Base-by-base conservation (phyloP, 2,113 vertebrate genomes). In the Microtus montanus region DNA sequence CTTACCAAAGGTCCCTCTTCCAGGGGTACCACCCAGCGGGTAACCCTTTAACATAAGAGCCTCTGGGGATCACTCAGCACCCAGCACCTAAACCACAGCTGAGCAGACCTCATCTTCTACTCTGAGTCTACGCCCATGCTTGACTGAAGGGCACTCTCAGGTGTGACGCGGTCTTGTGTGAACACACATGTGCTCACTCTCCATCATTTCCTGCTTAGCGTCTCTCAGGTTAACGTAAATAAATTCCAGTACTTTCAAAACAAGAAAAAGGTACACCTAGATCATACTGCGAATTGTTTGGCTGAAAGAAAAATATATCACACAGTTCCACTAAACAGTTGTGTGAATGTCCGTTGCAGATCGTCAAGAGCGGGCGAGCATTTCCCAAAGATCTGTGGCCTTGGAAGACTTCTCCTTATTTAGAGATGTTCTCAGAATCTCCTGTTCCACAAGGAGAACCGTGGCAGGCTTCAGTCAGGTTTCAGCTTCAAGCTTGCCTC, bases 381-480 rank as follows among this genome's bases (percentile, higher is more conserved):
- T 79, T 49, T 94, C 85, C 7, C 35, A 91, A 77, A 91, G n/a
- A 38, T 89, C 47, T 78, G 47, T 91, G 35, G 80, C 54, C n/a
- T 95, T 89, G 63, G 41, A 77, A 92, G 89, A 90, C 58, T 58
- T 91, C 86, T 58, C 74, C n/a, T 68, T 75, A 61, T 80, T 89
- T 35, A 83, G 75, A 92, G 7, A 85, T 77, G 79, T 24, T 89
- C 49, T 83, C n/a, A 96, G 92, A 94, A 86, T 54, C 33, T 95
- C 38, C 63, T 0, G 0, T 82, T 68, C 74, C 90, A 24, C 35
- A 87, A 94, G 47, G 20, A 91, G 75, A 58, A 20, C 19, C 58
- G 6, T 58, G 58, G 92, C 54, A 91, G 89, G 75, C 47, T 30
- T 52, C 30, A 87, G 68, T 84, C 26, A 74, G 52, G 74, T 79